phyloP scores from a whole-genome alignment of 2,888 invertebrate species.

The Scaptomyza reducta region DNA sequence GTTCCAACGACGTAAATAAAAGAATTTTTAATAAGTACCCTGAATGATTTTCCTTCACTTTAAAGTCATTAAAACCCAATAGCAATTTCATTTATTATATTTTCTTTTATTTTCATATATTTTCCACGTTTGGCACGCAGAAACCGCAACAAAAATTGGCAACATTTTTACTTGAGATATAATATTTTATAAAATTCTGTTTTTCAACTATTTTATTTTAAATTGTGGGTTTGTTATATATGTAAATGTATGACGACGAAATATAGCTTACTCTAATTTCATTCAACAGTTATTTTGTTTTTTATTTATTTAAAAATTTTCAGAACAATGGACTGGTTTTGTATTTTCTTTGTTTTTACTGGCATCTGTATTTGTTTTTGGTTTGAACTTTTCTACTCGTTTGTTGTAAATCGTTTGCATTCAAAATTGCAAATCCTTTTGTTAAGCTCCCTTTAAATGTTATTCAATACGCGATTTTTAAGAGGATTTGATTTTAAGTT shows the following conservation, averaged over 20 bases:
- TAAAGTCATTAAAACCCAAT: not conserved
- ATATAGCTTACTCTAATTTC: not conserved
- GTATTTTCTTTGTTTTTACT: slow-evolving; percentile 14
- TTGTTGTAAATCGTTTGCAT: slow-evolving; percentile 31
- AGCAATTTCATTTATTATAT: slow-evolving; percentile 13
- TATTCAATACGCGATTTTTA: slow-evolving; percentile 6
- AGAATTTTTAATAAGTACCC: not conserved
- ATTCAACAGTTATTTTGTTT: not conserved
- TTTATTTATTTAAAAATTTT: not conserved
- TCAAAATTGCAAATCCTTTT: slow-evolving; percentile 41
- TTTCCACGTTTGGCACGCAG: slow-evolving; percentile 54
- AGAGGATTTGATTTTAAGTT: slow-evolving; percentile 12
- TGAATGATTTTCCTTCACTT: not conserved
- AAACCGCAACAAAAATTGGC: slow-evolving; percentile 74
- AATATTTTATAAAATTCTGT: slow-evolving; percentile 27
- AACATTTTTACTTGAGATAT: slow-evolving; percentile 48
- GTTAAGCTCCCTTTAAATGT: slow-evolving; percentile 40
- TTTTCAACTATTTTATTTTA: slow-evolving; percentile 10
- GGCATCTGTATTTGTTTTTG: slow-evolving; percentile 10
- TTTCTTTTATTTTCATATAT: slow-evolving; percentile 38
- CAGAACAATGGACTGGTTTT: slow-evolving; percentile 11
- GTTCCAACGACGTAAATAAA: not conserved
- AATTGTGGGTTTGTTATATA: not conserved
- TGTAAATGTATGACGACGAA: not conserved
- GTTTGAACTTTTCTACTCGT: not conserved